Evolutionary conservation across 2,797 vertebrate genomes (phyloP), one percentile per base, ranked within the genome.

Genomic region (Poecilia velifera): DNA sequence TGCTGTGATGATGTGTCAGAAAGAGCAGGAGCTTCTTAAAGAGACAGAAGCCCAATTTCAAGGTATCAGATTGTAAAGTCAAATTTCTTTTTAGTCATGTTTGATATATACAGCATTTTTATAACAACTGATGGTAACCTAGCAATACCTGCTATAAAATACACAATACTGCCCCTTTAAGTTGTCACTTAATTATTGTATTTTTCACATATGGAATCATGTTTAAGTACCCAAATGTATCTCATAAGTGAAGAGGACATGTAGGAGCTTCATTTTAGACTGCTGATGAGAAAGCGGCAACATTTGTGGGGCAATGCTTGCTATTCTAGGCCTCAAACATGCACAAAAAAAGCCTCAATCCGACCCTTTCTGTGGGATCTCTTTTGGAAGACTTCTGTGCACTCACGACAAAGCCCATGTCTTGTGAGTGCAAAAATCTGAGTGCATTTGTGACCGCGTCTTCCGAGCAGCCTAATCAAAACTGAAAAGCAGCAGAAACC

Each of bases 401-500:
- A 59, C 55, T 59, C 55, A 6, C 55, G 28, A 57, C n/a, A 59
- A 28, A n/a, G n/a, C n/a, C 55, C 55, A 31, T 41, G 66, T 25
- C 39, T 70, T 70, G 66, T 6, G 66, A 43, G 39, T n/a, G 2
- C 39, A 43, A 6, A 70, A 70, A 43, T n/a, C 39, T 86, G 84
- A 83, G 80, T 71, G 80, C 84, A 78, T 83, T 85, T 88, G 90
- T 88, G 87, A 90, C 87, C 80, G 80, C 84, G 88, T 91, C 88
- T 92, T 86, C 80, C 43, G 82, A 91, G 87, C 84, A 86, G 85
- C 88, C 92, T 93, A 93, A 94, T 89, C 91, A 89, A 94, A 94
- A 94, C 91, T 93, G 92, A 94, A 93, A 92, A 94, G 90, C 90
- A 90, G 89, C 28, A 87, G 88, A 87, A 90, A 88, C 82, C 7